Evolutionary conservation across 2,888 invertebrate genomes (phyloP).

Genomic region (Rhagophthalmus giganteus): DNA sequence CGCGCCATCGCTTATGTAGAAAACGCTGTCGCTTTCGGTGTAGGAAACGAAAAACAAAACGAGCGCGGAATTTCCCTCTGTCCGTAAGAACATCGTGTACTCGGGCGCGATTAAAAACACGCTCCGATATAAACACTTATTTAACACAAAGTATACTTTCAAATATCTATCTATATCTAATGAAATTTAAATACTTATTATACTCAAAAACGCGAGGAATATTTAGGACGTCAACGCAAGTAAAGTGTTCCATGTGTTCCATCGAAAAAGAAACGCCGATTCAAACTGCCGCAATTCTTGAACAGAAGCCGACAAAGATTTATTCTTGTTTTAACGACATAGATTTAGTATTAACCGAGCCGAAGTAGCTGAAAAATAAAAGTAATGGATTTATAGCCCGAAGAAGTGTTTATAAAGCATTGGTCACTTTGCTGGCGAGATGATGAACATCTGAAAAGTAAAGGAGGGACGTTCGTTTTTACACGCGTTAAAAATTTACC

Average conservation of each 20-base stretch:
- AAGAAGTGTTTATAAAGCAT: slow-evolving; percentile 55
- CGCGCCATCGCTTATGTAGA: too few species aligned
- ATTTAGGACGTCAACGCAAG: slow-evolving; percentile 43
- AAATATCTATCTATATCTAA: not conserved
- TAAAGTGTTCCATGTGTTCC: slow-evolving; percentile 40
- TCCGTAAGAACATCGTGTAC: too few species aligned
- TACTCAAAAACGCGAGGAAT: slow-evolving; percentile 53
- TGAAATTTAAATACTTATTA: slow-evolving; percentile 53
- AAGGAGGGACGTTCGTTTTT: not conserved
- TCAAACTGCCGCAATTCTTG: slow-evolving; percentile 34
- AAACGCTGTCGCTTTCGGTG: too few species aligned
- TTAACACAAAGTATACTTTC: not conserved
- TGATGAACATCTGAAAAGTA: slow-evolving; percentile 43
- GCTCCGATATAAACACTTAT: too few species aligned
- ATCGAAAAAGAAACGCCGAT: slow-evolving; percentile 15
- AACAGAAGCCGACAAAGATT: slow-evolving; percentile 51
- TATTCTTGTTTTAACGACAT: slow-evolving; percentile 51
- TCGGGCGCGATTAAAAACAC: too few species aligned
- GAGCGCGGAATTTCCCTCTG: too few species aligned
- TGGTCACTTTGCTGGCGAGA: slow-evolving; percentile 46
- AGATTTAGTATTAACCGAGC: slow-evolving; percentile 53
- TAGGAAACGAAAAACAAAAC: too few species aligned
- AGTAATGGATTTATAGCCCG: slow-evolving; percentile 53
- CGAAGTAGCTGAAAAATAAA: slow-evolving; percentile 51
- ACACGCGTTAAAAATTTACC: too few species aligned